Base-by-base conservation (phyloP, 23 tunicate species). In the Styela clava region DNA sequence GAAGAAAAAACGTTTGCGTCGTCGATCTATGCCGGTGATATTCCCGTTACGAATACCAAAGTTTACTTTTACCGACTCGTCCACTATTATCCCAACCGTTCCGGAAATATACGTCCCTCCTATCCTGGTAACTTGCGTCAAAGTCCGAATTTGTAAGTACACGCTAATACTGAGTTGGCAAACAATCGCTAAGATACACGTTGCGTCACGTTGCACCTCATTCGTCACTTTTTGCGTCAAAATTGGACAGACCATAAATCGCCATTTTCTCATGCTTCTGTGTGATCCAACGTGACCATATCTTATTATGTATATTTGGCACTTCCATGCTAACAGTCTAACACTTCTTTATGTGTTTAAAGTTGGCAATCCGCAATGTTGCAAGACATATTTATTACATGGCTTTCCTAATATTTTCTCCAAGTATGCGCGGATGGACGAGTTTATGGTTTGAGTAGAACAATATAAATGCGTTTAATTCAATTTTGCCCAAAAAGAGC, bases 131-230 rank as follows among this genome's bases (percentile, higher is more conserved):
- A 76, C 81, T 16, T 76, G 81, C 31, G 65, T 76, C 2, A 76
- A 35, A 29, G 27, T 76, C 9, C 64, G 65, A 22, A 52, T 76
- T 52, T 44, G 81, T 76, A 76, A 76, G 81, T 76, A 52, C 30
- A 1, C 31, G 71, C 31, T 67, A 44, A 44, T 44, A 44, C 12
- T 44, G 12, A 5, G 12, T 44, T 44, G 56, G 12, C 56, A 12
- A 44, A 12, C 56, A 12, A 5, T 44, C 12, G 56, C 12, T 44
- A 44, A 44, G 56, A n/a, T n/a, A n/a, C n/a, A n/a, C n/a, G n/a
- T 44, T 44, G 56, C 12, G 56, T 12, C 12, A 44, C 56, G 56
- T 44, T 44, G 56, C 56, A 44, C 56, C 9, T 44, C 56, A 44
- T 44, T 44, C 12, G 56, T 44, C 56, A 44, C 56, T 44, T 44